Conservation (phyloP, 2,113 vertebrate species). For the Amazona guildingii region DNA sequence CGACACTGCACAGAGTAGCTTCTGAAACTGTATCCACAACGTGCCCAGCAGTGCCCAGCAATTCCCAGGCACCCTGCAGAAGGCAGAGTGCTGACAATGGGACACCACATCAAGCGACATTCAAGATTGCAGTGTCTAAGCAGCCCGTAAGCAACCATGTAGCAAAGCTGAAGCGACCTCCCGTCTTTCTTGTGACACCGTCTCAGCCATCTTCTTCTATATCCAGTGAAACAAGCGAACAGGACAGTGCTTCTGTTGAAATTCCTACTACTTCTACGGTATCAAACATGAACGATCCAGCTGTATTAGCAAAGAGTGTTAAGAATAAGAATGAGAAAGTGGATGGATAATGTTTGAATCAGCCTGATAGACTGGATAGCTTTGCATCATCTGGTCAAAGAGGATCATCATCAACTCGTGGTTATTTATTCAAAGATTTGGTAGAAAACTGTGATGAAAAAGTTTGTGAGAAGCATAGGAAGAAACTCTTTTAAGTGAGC, state of each 20-base stretch:
- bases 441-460: not conserved
- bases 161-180: slow-evolving; percentile 72
- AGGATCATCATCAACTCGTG: not conserved
- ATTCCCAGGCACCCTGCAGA: not conserved
- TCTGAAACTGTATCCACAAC: not conserved
- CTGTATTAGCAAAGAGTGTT: not conserved
- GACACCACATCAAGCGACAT: not conserved
- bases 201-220: not conserved
- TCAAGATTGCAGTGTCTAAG: not conserved
- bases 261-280: not conserved
- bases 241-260: not conserved
- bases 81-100: not conserved
- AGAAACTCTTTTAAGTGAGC: not conserved
- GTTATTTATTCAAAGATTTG: not conserved
- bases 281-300: not conserved
- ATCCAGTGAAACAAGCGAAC: not conserved
- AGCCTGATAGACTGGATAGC: not conserved
- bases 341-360: not conserved
- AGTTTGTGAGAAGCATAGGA: not conserved
- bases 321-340: not conserved
- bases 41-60: not conserved
- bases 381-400: not conserved
- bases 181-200: not conserved
- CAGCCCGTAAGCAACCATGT: not conserved
- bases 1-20: not conserved